Conservation (phyloP, 2,888 invertebrate species). For the Anaspis maculata region DNA sequence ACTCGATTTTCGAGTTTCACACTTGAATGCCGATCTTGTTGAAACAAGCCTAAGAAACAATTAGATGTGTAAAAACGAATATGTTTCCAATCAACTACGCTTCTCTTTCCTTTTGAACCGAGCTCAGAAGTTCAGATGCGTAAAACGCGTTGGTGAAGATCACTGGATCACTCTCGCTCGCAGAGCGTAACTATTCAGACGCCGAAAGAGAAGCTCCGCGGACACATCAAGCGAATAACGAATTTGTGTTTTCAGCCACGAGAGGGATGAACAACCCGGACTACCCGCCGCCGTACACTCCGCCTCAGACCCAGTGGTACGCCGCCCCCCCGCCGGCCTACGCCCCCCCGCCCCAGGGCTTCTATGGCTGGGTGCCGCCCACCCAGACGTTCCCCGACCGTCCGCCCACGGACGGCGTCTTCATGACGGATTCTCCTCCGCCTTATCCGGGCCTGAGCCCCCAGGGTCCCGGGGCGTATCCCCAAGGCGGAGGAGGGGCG, state of each 20-base stretch:
- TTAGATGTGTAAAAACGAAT: no score
- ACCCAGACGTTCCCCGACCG: slow-evolving; percentile 61
- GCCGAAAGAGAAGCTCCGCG: no score
- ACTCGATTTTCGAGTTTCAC: no score
- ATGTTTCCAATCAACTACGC: no score
- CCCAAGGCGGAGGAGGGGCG: slow-evolving; percentile 27
- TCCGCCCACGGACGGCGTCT: slow-evolving; percentile 74
- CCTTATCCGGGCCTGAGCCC: slow-evolving; percentile 84
- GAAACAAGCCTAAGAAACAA: no score
- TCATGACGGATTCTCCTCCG: slow-evolving; percentile 83
- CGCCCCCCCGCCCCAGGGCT: slow-evolving; percentile 73
- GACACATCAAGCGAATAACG: no score
- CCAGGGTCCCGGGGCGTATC: slow-evolving; percentile 28
- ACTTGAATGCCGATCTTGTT: no score
- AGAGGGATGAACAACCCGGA: slow-evolving; percentile 49
- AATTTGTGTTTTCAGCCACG: slow-evolving; percentile 50
- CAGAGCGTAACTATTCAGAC: no score
- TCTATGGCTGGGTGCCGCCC: slow-evolving; percentile 91
- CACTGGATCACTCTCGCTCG: no score
- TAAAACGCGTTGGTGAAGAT: no score
- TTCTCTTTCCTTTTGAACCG: no score
- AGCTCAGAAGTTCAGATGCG: no score
- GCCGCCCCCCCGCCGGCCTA: slow-evolving; percentile 89
- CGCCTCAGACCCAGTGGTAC: slow-evolving; percentile 72
- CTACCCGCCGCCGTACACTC: slow-evolving; percentile 73